phyloP scores from a whole-genome alignment of 2,113 vertebrate genomes.

The Candoia aspera region DNA sequence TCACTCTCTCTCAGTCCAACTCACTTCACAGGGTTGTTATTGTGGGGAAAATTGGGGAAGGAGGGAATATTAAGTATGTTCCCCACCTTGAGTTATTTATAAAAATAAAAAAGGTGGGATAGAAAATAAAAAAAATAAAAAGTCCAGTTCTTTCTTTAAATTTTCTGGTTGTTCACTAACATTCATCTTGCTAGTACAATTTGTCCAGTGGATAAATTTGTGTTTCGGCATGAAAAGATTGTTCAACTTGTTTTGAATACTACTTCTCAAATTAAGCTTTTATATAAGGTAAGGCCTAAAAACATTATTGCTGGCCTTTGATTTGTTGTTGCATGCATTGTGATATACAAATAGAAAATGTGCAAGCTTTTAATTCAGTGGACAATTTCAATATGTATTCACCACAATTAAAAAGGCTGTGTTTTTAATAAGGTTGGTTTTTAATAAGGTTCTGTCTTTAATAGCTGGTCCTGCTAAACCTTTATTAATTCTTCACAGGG shows the following conservation, averaged over 20 bases:
- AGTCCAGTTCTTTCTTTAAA: neutral
- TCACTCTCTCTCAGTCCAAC: too few species aligned
- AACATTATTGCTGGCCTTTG: neutral
- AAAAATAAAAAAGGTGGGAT: too few species aligned
- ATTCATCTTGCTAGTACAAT: neutral
- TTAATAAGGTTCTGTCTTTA: neutral
- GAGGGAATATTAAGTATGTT: too few species aligned
- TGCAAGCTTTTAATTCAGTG: neutral
- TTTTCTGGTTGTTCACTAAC: neutral
- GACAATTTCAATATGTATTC: neutral
- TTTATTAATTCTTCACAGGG: neutral
- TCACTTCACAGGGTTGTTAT: too few species aligned
- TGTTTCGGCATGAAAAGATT: neutral
- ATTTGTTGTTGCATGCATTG: neutral
- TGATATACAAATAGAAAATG: neutral
- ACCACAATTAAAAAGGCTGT: neutral
- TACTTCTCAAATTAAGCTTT: neutral
- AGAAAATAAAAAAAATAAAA: too few species aligned
- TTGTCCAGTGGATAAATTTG: neutral
- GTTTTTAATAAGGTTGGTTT: neutral
- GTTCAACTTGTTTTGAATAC: neutral
- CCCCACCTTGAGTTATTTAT: too few species aligned
- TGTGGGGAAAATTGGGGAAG: too few species aligned
- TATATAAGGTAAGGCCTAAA: neutral
- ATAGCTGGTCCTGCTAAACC: neutral